A percentile compares a stretch with the other conserved stretches of the same genome.
phyloP scores from a whole-genome alignment of 2,888 invertebrate species.

The Drosophila diplacantha region DNA sequence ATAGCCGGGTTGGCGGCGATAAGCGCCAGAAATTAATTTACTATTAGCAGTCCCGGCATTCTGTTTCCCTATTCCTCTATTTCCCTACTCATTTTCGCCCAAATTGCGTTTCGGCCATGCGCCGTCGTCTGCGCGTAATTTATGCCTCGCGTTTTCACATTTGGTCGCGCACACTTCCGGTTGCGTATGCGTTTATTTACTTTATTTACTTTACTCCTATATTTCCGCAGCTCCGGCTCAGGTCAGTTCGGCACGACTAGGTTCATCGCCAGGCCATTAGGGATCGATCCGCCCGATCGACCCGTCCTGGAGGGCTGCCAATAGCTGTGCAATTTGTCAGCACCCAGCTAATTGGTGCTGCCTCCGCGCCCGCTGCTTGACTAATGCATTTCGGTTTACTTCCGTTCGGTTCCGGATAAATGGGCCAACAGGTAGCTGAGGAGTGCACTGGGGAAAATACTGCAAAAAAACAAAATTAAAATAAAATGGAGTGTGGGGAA shows the following conservation, averaged over 20 bases:
- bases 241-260: slow-evolving; percentile 8
- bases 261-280: slow-evolving; percentile 30
- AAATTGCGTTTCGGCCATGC: slow-evolving; percentile 52
- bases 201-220: background rate
- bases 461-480: background rate
- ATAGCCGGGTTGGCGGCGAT: slow-evolving; percentile 45
- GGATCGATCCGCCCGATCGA: slow-evolving; percentile 20
- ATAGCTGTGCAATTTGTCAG: slow-evolving; percentile 74
- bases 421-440: slow-evolving; percentile 59
- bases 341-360: slow-evolving; percentile 68
- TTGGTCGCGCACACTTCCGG: slow-evolving; percentile 69
- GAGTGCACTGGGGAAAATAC: background rate
- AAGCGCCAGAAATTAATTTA: slow-evolving; percentile 68
- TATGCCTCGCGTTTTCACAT: slow-evolving; percentile 70
- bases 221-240: slow-evolving; percentile 4
- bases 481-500: too few species aligned
- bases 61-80: background rate
- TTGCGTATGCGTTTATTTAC: slow-evolving; percentile 19
- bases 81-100: slow-evolving; percentile 40
- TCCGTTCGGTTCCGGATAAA: slow-evolving; percentile 54
- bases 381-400: slow-evolving; percentile 62
- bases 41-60: slow-evolving; percentile 57
- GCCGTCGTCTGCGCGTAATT: slow-evolving; percentile 49
- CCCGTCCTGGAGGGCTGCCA: slow-evolving; percentile 36
- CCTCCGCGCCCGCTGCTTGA: slow-evolving; percentile 64